Evolutionary conservation across 1,140 invertebrate genomes (phyloP).

Genomic region (Sycophila sp.): DNA sequence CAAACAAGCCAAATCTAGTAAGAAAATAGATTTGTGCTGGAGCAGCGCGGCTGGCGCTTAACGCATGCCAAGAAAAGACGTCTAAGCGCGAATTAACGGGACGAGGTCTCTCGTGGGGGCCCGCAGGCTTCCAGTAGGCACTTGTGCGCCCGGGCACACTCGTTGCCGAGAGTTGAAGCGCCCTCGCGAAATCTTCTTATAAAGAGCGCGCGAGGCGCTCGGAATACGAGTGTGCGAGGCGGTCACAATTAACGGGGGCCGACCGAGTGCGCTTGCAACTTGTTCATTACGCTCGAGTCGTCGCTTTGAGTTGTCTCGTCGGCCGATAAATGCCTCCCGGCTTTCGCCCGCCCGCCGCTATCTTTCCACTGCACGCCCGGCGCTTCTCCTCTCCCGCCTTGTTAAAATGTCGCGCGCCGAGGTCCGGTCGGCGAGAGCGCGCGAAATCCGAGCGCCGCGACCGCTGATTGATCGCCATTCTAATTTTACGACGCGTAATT

Average conservation of each 20-base stretch:
- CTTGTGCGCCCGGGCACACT: not conserved
- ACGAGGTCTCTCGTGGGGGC: not conserved
- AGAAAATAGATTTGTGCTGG: too few species aligned
- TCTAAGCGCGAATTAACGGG: conserved; percentile 1
- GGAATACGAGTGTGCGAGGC: conserved; percentile 12
- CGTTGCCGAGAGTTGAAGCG: not conserved
- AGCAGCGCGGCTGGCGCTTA: not conserved
- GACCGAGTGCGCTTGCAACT: conserved; percentile 31
- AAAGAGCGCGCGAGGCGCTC: not conserved
- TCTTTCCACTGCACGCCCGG: conserved; percentile 28
- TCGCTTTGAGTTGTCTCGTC: conserved; percentile 28
- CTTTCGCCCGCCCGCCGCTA: not conserved
- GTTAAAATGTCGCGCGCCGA: too few species aligned
- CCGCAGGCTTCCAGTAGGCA: conserved; percentile 12
- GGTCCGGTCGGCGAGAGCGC: too few species aligned
- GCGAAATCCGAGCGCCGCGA: too few species aligned
- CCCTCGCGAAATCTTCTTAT: conserved; percentile 31
- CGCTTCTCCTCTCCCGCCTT: too few species aligned
- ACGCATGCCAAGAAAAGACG: too few species aligned
- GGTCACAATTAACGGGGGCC: conserved; percentile 36
- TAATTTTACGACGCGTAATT: too few species aligned
- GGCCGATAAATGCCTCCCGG: conserved; percentile 27
- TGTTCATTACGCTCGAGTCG: conserved; percentile 31
- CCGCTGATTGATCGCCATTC: too few species aligned
- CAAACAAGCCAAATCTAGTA: too few species aligned